Percentiles rank a stretch among this genome's conserved stretches.
phyloP scores from a whole-genome alignment of 2,888 invertebrate genomes.

The Chymomyza caudatula region DNA sequence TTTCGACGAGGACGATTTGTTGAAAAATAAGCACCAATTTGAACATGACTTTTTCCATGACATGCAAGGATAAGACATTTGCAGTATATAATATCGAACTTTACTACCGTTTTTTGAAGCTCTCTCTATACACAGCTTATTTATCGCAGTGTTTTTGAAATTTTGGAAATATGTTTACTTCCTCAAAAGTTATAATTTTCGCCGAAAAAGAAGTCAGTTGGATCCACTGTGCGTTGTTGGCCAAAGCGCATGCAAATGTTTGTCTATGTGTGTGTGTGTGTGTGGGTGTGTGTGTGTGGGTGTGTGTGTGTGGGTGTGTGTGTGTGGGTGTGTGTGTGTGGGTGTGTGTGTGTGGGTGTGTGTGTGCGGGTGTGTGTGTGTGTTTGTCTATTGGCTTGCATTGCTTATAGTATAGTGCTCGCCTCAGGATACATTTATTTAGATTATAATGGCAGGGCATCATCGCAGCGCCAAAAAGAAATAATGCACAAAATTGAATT shows the following conservation, averaged over 20 bases:
- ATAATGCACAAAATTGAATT: slow-evolving; percentile 74
- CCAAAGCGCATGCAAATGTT: slow-evolving; percentile 37
- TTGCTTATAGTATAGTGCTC: slow-evolving; percentile 13
- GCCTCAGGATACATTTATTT: slow-evolving; percentile 68
- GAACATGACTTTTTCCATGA: too few species aligned
- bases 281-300: background rate
- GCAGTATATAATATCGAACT: too few species aligned
- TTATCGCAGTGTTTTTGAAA: too few species aligned
- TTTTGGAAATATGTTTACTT: too few species aligned
- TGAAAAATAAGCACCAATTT: too few species aligned
- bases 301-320: background rate
- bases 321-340: slow-evolving; percentile 8
- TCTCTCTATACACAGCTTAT: too few species aligned
- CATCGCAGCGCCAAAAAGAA: slow-evolving; percentile 55
- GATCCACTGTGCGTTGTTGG: too few species aligned
- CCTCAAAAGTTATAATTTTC: too few species aligned
- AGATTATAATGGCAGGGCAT: slow-evolving; percentile 57
- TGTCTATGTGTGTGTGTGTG: background rate
- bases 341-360: background rate
- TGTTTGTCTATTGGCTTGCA: slow-evolving; percentile 15
- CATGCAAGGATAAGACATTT: too few species aligned
- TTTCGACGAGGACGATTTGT: too few species aligned
- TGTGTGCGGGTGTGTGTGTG: slow-evolving; percentile 16
- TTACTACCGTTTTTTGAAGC: too few species aligned
- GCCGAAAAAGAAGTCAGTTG: too few species aligned